Base-by-base conservation (phyloP, 1,140 invertebrate genomes). In the Lysiphlebus fabarum region DNA sequence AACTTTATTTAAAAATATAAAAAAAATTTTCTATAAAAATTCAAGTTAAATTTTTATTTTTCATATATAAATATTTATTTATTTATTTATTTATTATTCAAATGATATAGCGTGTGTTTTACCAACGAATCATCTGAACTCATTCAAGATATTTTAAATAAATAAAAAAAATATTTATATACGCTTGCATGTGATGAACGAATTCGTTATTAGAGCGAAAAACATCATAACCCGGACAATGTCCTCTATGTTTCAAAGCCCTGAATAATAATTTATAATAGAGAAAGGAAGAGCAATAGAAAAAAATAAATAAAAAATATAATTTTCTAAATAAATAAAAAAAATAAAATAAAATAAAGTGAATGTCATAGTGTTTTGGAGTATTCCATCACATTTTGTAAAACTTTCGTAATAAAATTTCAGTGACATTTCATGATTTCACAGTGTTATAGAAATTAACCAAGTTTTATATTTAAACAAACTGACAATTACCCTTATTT, bases 381-480 rank as follows among this genome's bases (percentile, higher is more conserved):
- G 36, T 37, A 38, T 47, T 36, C 38, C 55, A 33, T 48, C 41
- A 54, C 51, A 41, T 54, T 43, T 17, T 37, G 40, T 40, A 14
- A 26, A n/a, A 49, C 44, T 57, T 57, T 57, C 38, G 55, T 37
- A 56, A 56, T 36, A 44, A 49, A 9, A 57, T 42, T 37, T 33
- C 49, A 48, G 55, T 57, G 55, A 57, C 45, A 57, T 57, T 57
- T 57, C 45, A 17, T 49, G 55, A 57, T 57, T 57, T 45, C 55
- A 45, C 14, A 5, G 43, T 17, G 45, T 36, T 5, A 11, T 12
- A 36, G 34, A 57, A 57, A 57, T 36, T 48, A 57, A 45, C 55
- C 17, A 34, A 49, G 44, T 47, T 48, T 36, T 37, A 49, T 57
- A 33, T 48, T 36, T 37, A 49, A 49, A 33, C 44, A 56, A 26